Evolutionary conservation across 1,140 invertebrate genomes (phyloP), one percentile per base, ranked within the genome.

Genomic region (Magallana angulata): DNA sequence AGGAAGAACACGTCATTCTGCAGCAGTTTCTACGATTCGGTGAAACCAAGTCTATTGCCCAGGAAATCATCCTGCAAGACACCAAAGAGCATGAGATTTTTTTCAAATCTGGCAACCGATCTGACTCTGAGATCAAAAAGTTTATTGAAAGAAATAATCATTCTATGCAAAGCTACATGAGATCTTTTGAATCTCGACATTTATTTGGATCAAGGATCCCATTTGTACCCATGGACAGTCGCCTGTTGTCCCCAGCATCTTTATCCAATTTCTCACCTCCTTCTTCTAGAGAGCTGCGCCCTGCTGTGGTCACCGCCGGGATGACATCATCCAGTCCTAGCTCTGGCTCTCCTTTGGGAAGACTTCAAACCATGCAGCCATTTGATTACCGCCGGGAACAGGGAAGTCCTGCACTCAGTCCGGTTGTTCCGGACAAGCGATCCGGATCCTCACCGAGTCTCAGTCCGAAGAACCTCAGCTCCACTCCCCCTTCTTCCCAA

Each of bases 321-420:
- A 91, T 91, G 59, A 92, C 89, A 62, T 90, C 91, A 71, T 91
- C 92, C 36, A 95, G 93, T 85, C 94, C 95, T 7, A 86, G 93
- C 24, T 91, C 93, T 9, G 91, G 91, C 6, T 98, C 97, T 7
- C 97, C 98, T 1, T 95, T 99, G 58, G 98, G 97, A 94, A 96
- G 97, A 92, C 95, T 99, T 36, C 98, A 98, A 95, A 98, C 97
- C 91, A 98, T 99, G 98, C 92, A 98, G 93, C 98, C 98, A 1
- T 98, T 98, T 94, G 98, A 98, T 94, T 98, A 97, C 93, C 96
- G 98, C 24, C 97, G 98, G 92, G 95, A 97, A 68, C 90, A 84
- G 95, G 96, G 85, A 94, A 95, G 93, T 90, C 96, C 94, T 62
- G 91, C 91, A 48, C 87, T 85, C 8, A 93, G 90, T 86, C 93